phyloP scores from a whole-genome alignment of 2,888 invertebrate species.

The Anaspis maculata region DNA sequence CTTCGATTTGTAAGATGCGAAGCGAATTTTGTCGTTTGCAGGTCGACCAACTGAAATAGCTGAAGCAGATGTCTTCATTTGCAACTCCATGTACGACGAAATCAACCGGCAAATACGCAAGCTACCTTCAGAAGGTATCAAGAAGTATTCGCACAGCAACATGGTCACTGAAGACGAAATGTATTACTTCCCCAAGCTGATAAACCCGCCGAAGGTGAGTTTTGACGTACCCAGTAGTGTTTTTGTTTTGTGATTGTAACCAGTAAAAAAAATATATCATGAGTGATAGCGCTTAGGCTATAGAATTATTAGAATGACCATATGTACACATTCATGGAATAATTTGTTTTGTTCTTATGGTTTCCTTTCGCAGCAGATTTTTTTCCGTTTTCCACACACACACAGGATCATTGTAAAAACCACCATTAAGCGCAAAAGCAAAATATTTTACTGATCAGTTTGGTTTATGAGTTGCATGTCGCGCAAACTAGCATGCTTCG shows the following conservation, averaged over 20 bases:
- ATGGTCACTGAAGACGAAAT: constrained; percentile 90
- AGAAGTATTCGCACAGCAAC: constrained; percentile 73
- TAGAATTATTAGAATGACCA: constrained; percentile 2
- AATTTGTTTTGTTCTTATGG: too few species aligned
- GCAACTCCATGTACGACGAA: constrained; percentile 88
- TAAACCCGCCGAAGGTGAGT: constrained; percentile 55
- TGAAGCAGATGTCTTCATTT: constrained; percentile 87
- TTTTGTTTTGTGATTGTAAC: too few species aligned
- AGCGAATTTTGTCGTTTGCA: constrained; percentile 35
- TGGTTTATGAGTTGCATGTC: too few species aligned
- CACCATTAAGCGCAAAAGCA: too few species aligned
- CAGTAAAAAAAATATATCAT: too few species aligned
- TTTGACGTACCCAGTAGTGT: too few species aligned
- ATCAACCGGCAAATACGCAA: constrained; percentile 69
- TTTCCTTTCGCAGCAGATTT: too few species aligned
- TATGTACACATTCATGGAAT: constrained; percentile 16
- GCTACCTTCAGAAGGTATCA: constrained; percentile 59
- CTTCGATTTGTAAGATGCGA: not conserved
- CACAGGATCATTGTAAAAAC: too few species aligned
- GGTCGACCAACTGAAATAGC: constrained; percentile 89
- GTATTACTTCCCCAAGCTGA: constrained; percentile 66
- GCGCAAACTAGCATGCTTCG: too few species aligned
- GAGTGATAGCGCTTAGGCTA: too few species aligned
- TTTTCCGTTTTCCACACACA: too few species aligned
- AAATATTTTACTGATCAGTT: too few species aligned